A percentile compares a stretch with the other conserved stretches of the same genome.
Conservation (phyloP, 2,888 invertebrate species). For the Cordylochernes scorpioides region DNA sequence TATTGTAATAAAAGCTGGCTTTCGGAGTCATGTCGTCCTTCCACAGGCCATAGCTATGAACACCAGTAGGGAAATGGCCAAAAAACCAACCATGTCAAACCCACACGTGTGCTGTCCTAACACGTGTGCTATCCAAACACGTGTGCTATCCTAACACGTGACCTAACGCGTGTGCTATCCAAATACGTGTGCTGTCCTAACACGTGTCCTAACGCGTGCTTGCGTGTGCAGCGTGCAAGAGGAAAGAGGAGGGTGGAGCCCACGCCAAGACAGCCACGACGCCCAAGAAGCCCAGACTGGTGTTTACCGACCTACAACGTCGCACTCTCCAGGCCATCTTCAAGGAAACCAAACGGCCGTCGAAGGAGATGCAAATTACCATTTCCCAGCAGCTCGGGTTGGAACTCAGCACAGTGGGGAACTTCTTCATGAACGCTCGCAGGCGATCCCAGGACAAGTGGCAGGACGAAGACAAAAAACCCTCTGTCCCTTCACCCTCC, state of each 20-base stretch:
- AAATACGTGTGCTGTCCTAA: too few species aligned
- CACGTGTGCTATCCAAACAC: too few species aligned
- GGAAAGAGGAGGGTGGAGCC: conserved; percentile 47
- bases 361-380: conserved; percentile 98
- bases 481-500: too few species aligned
- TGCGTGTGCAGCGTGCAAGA: conserved; percentile 72
- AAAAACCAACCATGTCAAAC: too few species aligned
- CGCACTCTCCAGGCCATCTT: conserved; percentile 99
- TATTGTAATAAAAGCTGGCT: too few species aligned
- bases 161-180: too few species aligned
- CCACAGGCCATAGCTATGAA: too few species aligned
- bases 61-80: too few species aligned
- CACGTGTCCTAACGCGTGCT: too few species aligned
- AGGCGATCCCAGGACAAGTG: conserved; percentile 69
- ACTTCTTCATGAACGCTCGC: conserved; percentile 99
- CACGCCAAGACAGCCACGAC: conserved; percentile 25
- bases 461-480: conserved; percentile 59
- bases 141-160: too few species aligned
- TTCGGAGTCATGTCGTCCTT: too few species aligned
- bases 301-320: conserved; percentile 98
- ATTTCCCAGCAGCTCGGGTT: conserved; percentile 87
- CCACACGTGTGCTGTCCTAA: too few species aligned
- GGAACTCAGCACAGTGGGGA: conserved; percentile 90
- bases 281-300: conserved; percentile 96
- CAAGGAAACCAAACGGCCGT: conserved; percentile 98